Percentiles rank a stretch among this genome's conserved stretches.
Evolutionary conservation across 92 coral and sea anemone genomes (phyloP).

Genomic region (Actinernus sp.): DNA sequence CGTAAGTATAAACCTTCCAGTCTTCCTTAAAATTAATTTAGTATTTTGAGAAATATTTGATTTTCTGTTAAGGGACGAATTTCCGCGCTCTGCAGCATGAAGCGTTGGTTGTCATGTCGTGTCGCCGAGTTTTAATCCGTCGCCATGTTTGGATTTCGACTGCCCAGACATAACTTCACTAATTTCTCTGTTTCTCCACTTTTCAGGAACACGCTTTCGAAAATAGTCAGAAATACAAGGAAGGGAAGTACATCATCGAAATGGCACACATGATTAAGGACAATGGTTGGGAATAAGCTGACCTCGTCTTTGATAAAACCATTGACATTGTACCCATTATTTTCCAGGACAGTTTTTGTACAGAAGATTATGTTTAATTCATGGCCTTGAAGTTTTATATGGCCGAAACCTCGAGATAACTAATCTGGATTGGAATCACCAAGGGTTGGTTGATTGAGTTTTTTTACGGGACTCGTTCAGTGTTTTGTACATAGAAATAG

Average conservation of each 20-base stretch:
- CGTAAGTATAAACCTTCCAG: conserved; percentile 83
- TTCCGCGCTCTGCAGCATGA: too few species aligned
- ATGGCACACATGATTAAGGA: conserved; percentile 99
- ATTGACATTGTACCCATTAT: background rate
- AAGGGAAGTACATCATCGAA: conserved; percentile 97
- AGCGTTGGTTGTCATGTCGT: too few species aligned
- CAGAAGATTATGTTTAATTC: background rate
- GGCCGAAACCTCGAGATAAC: background rate
- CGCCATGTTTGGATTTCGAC: too few species aligned
- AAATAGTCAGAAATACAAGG: conserved; percentile 98
- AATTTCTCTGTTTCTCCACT: conserved; percentile 3
- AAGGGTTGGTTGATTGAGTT: background rate
- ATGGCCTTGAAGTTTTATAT: background rate
- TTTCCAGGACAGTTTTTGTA: background rate
- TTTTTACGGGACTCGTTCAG: background rate
- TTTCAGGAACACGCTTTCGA: conserved; percentile 97
- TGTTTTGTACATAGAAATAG: background rate
- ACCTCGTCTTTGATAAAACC: too few species aligned
- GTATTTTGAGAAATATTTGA: too few species aligned
- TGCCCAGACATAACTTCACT: too few species aligned
- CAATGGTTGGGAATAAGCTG: conserved; percentile 91
- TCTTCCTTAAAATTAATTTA: too few species aligned
- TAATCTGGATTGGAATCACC: background rate
- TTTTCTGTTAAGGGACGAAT: too few species aligned
- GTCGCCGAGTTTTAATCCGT: too few species aligned